Base-by-base conservation (phyloP, 2,797 vertebrate species). In the Nyctibius grandis region DNA sequence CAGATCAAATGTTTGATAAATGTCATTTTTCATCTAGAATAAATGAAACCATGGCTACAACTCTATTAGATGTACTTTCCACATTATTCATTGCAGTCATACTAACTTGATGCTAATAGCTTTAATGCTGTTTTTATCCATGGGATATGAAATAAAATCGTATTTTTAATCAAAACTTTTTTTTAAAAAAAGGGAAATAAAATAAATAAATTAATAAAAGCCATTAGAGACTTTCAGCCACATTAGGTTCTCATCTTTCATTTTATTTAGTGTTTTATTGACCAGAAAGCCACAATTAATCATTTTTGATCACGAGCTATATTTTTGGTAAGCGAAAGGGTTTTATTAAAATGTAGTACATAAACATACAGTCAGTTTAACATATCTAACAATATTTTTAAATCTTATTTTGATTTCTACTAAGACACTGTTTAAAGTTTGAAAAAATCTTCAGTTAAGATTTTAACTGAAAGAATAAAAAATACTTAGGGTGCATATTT, bases 1-100 rank as follows among this genome's bases (percentile, higher is more conserved):
- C 95, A 92, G 95, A 97, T 97, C 95, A 89, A 70, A 93, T 96
- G 91, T 97, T 97, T 97, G 96, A 96, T 89, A 92, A 97, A 96
- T 94, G 94, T 95, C 92, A 94, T 96, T 97, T 97, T 98, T 97
- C 96, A 96, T 97, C 96, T 88, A 85, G 70, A 96, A 92, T 90
- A 97, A 97, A 97, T 96, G 93, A 96, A 97, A 96, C 85, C 79
- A 92, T 94, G 96, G 94, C 91, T 93, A 96, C 95, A 97, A 91
- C 91, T 96, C 85, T 91, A 64, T 96, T 97, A 87, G 75, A 59
- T 48, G 56, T 75, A 78, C 87, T 97, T 97, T 91, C 80, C 79
- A 74, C 70, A 83, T 96, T 97, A 91, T 96, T 96, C 96, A 91
- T 90, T 77, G 88, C 22, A 74, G 85, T 93, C 89, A 86, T 79